phyloP scores from a whole-genome alignment of 53 echinoderm and acorn worm genomes.

The Holothuria scabra region DNA sequence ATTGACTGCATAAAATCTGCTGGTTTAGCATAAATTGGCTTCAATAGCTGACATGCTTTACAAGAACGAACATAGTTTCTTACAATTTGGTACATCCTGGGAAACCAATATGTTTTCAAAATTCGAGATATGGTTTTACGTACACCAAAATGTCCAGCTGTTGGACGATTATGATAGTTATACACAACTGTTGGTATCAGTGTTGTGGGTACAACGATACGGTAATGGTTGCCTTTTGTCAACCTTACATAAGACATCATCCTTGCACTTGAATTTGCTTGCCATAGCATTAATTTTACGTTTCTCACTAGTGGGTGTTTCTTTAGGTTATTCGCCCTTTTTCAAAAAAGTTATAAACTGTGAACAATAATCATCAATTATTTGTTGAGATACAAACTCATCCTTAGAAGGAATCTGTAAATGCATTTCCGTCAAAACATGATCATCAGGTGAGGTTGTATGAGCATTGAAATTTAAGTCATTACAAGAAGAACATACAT shows the following conservation, averaged over 20 bases:
- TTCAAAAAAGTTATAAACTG: background rate
- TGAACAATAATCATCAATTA: constrained; percentile 31
- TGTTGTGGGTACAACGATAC: too few relatives aligned
- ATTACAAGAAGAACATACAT: constrained; percentile 23
- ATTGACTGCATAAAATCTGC: too few relatives aligned
- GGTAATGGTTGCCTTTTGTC: background rate
- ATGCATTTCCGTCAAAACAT: too few relatives aligned
- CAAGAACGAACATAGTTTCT: too few relatives aligned
- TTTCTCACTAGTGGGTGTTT: background rate
- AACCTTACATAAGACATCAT: constrained; percentile 7
- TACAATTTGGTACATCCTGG: too few relatives aligned
- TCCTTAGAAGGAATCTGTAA: too few relatives aligned
- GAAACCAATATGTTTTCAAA: constrained; percentile 36
- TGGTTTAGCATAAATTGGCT: too few relatives aligned
- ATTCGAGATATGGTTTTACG: too few relatives aligned
- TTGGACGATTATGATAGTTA: constrained; percentile 16
- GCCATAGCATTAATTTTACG: too few relatives aligned
- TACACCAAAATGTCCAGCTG: too few relatives aligned
- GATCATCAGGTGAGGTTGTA: too few relatives aligned
- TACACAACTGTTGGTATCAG: constrained; percentile 1
- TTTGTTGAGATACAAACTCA: constrained; percentile 9
- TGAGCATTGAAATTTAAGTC: background rate
- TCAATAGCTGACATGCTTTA: too few relatives aligned
- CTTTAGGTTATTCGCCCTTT: background rate
- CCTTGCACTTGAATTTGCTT: background rate